Base-by-base conservation (phyloP, 2,888 invertebrate species). In the Dryobota labecula region DNA sequence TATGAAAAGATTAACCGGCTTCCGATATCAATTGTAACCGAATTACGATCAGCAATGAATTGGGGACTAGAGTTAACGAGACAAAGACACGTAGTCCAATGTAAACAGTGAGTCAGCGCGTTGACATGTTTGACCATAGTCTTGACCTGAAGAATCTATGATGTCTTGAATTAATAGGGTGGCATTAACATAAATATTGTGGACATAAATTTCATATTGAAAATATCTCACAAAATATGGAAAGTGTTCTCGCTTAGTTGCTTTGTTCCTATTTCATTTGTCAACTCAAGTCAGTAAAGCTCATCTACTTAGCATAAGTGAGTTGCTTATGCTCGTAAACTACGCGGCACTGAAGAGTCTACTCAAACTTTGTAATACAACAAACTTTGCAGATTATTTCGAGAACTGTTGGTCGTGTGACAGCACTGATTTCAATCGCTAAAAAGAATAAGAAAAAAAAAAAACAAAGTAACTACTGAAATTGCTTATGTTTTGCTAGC, bases 1-100 rank as follows among this genome's bases (percentile, higher is more conserved):
- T 77, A 85, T 83, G 62, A 71, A 79, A 82, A 82, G 87, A 87
- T 86, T 78, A 85, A 67, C 67, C 51, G 64, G 68, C 73, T 75
- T 65, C 79, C 68, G 72, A 78, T 78, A 66, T 81, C 76, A 80
- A 79, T 87, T 78, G 79, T 77, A 73, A 74, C 73, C 73, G 73
- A 78, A 82, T 82, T 78, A 82, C 78, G 77, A 75, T 74, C 76
- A 76, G 70, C 81, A 70, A 84, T 84, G 78, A 87, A 89, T 89
- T 83, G 84, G 69, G 43, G 38, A 71, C 73, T 81, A n/a, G n/a
- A n/a, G n/a, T n/a, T n/a, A 85, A 88, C 85, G 78, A 84, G 84
- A 82, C 84, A 75, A 63, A 49, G 67, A 30, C 62, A 27, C 66
- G 38, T 47, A 69, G 72, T 70, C 36, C 13, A 54, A 15, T 24